Percentiles rank a stretch among this genome's conserved stretches.
phyloP scores from a whole-genome alignment of 2,888 invertebrate species.

The Amphipoea lucens region DNA sequence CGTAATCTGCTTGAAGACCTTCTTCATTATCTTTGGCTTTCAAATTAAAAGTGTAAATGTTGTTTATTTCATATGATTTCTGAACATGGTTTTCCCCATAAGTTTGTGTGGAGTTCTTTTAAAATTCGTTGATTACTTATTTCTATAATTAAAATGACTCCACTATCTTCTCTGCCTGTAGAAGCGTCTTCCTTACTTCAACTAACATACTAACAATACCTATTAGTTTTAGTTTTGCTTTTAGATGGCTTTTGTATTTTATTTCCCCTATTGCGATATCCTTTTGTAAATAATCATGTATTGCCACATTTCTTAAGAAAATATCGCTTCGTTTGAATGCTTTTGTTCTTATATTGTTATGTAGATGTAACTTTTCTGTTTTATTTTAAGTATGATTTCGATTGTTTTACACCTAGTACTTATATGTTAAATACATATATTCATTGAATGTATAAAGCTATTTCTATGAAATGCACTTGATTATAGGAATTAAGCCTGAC shows the following conservation, averaged over 20 bases:
- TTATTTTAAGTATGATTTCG: not conserved
- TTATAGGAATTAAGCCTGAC: not conserved
- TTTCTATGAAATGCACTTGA: not conserved
- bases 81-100: conserved; percentile 14
- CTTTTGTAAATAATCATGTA: not conserved
- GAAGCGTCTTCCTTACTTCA: conserved; percentile 57
- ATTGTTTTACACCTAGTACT: not conserved
- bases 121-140: not conserved
- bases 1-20: not conserved
- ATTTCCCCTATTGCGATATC: not conserved
- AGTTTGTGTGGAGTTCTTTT: conserved; percentile 31
- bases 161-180: conserved; percentile 49
- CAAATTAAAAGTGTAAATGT: not conserved
- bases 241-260: conserved; percentile 16
- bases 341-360: not conserved
- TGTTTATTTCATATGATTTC: not conserved
- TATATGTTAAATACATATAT: not conserved
- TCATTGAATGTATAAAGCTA: not conserved
- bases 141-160: conserved; percentile 19
- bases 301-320: not conserved
- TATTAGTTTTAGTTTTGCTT: conserved; percentile 54
- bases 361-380: not conserved
- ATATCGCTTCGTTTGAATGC: not conserved
- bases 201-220: conserved; percentile 61
- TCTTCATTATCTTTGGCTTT: not conserved